Evolutionary conservation across 2,888 invertebrate species (phyloP), one percentile per base, ranked within the genome.

Genomic region (Zaprionus obscuricornis): DNA sequence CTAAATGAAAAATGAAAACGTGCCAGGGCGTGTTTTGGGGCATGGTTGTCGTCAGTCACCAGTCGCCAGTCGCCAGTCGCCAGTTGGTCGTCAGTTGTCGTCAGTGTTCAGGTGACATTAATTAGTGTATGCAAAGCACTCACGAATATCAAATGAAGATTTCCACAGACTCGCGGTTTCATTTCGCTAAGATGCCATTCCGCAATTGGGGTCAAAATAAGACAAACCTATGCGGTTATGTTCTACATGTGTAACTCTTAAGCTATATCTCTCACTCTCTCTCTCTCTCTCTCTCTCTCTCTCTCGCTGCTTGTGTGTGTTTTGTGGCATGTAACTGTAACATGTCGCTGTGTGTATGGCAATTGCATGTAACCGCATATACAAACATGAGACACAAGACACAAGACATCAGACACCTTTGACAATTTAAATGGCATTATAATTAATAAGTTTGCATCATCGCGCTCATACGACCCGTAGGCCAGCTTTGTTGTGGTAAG

Each of bases 171-270:
- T n/a, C 20, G 62, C 52, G 74, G 62, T 67, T 74, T 74, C 39
- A 71, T 85, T 85, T 63, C 58, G 45, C 63, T 64, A 72, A 82
- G 78, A 69, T 71, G 60, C 47, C 52, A 56, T 11, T 13, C 67
- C 57, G 26, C 67, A 67, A 85, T 56, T 63, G 59, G 51, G 74
- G 82, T 85, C 68, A 77, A 49, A 17, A 27, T 31, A 17, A 10
- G 52, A 54, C 33, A 33, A 43, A 31, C 55, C 14, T 49, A 14
- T 31, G n/a, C 13, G 11, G 52, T 67, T 47, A 54, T 54, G 67
- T 52, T 45, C 45, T 55, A 51, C 49, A 66, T 54, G 40, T 49
- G 37, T 16, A 56, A 22, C 40, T 11, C 40, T 27, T 49, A 34
- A 36, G 34, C 31, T 26, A 36, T 7, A 43, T 27, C 17, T 29